phyloP scores from a whole-genome alignment of 2,888 invertebrate genomes.

The Zeuzera pyrina region DNA sequence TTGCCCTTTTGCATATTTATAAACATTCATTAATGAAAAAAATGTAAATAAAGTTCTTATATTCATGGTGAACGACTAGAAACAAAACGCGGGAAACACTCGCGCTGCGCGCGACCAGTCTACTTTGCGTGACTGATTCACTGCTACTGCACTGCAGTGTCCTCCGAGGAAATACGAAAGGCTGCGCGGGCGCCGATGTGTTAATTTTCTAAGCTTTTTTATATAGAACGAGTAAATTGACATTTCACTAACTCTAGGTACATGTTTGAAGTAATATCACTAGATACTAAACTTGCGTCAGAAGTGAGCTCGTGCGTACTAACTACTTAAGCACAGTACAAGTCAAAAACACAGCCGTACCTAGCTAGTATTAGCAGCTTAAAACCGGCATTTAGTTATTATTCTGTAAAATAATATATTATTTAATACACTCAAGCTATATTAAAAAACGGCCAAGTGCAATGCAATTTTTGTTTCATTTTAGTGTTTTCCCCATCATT shows the following conservation, averaged over 20 bases:
- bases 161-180: constrained; percentile 29
- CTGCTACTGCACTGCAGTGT: constrained; percentile 39
- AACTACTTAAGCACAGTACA: no score
- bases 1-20: constrained; percentile 36
- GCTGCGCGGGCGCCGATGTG: constrained; percentile 37
- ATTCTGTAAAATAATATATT: no score
- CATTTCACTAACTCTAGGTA: constrained; percentile 25
- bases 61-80: constrained; percentile 43
- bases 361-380: no score
- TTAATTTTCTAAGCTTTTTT: constrained; percentile 41
- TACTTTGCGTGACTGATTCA: constrained; percentile 46
- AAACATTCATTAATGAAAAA: constrained; percentile 30
- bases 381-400: no score
- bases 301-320: no score
- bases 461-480: no score
- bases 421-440: no score
- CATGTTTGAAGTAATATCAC: no score
- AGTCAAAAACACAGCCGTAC: no score
- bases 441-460: no score
- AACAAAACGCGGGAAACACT: constrained; percentile 31
- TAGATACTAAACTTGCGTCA: no score
- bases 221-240: constrained; percentile 27
- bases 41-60: constrained; percentile 35
- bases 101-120: constrained; percentile 39
- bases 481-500: no score